phyloP scores from a whole-genome alignment of 2,888 invertebrate species.

The Agrotis ipsilon region DNA sequence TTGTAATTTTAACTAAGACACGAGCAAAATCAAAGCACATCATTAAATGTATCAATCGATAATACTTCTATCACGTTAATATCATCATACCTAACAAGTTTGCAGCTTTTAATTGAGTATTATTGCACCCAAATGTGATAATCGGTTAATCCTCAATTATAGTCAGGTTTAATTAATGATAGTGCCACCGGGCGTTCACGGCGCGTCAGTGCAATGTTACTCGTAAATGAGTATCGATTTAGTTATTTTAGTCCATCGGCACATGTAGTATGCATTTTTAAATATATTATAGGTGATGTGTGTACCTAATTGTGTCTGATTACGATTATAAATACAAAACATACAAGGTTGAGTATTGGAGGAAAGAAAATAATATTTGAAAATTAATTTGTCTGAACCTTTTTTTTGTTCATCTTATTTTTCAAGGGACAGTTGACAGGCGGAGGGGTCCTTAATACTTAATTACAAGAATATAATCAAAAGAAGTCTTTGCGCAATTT shows the following conservation, averaged over 20 bases:
- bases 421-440: too few species aligned
- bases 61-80: neutral
- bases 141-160: slow-evolving; percentile 21
- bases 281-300: too few species aligned
- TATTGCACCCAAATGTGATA: slow-evolving; percentile 3
- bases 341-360: too few species aligned
- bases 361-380: too few species aligned
- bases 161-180: neutral
- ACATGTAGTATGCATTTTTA: neutral
- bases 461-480: too few species aligned
- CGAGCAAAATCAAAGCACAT: neutral
- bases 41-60: neutral
- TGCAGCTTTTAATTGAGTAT: slow-evolving; percentile 3
- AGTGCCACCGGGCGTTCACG: neutral
- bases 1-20: neutral
- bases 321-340: too few species aligned
- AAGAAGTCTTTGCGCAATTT: too few species aligned
- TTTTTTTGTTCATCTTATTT: too few species aligned
- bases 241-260: slow-evolving; percentile 12
- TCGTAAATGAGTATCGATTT: slow-evolving; percentile 35
- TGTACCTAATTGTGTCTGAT: too few species aligned
- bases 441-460: too few species aligned
- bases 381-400: too few species aligned
- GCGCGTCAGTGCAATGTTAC: slow-evolving; percentile 14
- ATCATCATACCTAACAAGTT: neutral